Base-by-base conservation (phyloP, 2,797 vertebrate genomes). In the Micrastur ruficollis region DNA sequence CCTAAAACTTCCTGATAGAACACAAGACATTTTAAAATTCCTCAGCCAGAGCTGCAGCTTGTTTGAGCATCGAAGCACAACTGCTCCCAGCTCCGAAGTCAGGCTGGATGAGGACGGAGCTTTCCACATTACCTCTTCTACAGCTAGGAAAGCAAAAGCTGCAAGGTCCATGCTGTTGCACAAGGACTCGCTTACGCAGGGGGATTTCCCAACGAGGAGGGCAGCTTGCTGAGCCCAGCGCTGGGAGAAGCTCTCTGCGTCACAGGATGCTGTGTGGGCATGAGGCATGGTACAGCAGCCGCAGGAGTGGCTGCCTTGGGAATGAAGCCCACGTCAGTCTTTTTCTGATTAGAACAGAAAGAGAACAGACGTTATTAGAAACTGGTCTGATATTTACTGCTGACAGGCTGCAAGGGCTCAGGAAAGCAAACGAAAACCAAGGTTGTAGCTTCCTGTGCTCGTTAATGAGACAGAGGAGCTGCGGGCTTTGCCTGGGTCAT, bases 111-210 rank as follows among this genome's bases (percentile, higher is more conserved):
- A 46, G 40, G 49, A 74, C 0, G 34, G 61, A 59, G 17, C 31
- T 90, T 67, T 59, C 49, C 52, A 14, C 7, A 4, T 21, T 31
- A 12, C 17, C 50, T 47, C n/a, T 78, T 21, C 22, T 5, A 10
- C 13, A 63, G 40, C 58, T 16, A 2, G 29, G 38, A 65, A 46
- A 86, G 46, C 0, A 0, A 36, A 63, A 67, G 76, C 80, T 6
- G n/a, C 12, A 0, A 19, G 44, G 86, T 44, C 73, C 6, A 5
- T 1, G 19, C 61, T 9, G 0, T 27, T 21, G 73, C 86, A 20
- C 68, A 8, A 17, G 59, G 75, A 9, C 68, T 27, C 0, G 1
- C 1, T 58, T 0, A 1, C 2, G 0, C 11, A 0, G 34, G 59
- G 68, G 90, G 47, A 22, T 74, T 90, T 92, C 76, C 92, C 66